Base-by-base conservation (phyloP, 2,797 vertebrate genomes). In the Bovichtus diacanthus region DNA sequence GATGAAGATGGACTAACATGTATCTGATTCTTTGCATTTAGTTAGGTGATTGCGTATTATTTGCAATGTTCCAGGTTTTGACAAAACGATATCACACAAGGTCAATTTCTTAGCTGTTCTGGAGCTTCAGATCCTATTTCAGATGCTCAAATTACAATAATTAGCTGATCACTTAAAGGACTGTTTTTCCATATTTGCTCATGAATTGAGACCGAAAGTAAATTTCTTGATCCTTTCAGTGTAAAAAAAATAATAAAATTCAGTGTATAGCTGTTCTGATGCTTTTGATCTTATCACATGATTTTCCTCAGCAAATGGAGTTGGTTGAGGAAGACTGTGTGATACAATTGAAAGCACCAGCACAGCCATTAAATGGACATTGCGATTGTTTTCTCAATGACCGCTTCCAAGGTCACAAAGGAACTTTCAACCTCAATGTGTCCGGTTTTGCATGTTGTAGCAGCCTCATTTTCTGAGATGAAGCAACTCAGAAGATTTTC, bases 1-100 rank as follows among this genome's bases (percentile, higher is more conserved):
- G n/a, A 49, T 49, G 0, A 49, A 0, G 46, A n/a, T 23, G 11
- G 10, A 49, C n/a, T 10, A 21, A 47, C 10, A 49, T 11, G 4
- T 49, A 11, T 49, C 46, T 6, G 49, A 23, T 49, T n/a, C 46
- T 12, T n/a, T 21, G 10, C n/a, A 47, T 9, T 47, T 47, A 21
- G 46, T 10, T 3, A 5, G 0, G 0, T 47, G 46, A 47, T 21
- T 0, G 41, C 0, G 39, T 41, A 41, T 41, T 41, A 0, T 0
- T 41, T 41, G 39, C 15, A 18, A 15, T 43, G 43, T 18, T 43
- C 6, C 41, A 43, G 41, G 41, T 43, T 16, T 18, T 43, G 15
- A 43, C 6, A 5, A 41, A 41, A 43, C 15, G 43, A 43, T 18
- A 43, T 18, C 41, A 43, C 15, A 43, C 41, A 43, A 43, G 41